Percentiles rank a stretch among this genome's conserved stretches.
These are phyloP conservation scores for Drosophila nigrodunni DNA, from an alignment of 1,140 invertebrate species.

Conservation along the genomic window DNA sequence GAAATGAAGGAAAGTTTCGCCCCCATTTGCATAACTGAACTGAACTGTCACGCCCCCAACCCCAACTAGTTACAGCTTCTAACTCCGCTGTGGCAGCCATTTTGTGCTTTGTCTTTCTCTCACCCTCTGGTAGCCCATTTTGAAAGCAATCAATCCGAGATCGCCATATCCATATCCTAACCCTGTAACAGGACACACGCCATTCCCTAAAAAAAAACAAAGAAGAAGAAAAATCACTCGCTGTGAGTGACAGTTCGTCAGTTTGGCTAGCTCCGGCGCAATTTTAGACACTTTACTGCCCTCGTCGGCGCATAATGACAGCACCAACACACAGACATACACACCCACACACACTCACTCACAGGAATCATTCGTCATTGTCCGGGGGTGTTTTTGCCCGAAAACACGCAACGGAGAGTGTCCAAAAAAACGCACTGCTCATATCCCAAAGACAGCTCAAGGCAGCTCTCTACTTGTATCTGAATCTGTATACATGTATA, in stretches of 20 bases:
- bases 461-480: constrained; percentile 54
- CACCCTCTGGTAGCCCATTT: constrained; percentile 46
- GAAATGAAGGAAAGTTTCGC: constrained; percentile 49
- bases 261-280: constrained; percentile 43
- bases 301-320: constrained; percentile 71
- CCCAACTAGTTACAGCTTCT: constrained; percentile 21
- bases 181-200: constrained; percentile 40
- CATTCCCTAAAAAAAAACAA: constrained; percentile 47
- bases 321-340: constrained; percentile 15
- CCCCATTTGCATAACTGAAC: constrained; percentile 38
- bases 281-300: constrained; percentile 74
- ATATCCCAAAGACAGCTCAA: constrained; percentile 70
- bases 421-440: constrained; percentile 67
- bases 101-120: constrained; percentile 13
- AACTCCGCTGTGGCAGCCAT: constrained; percentile 36
- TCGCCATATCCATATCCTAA: constrained; percentile 3
- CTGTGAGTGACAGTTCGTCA: constrained; percentile 78
- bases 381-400: constrained; percentile 65
- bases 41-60: neutral
- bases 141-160: constrained; percentile 75
- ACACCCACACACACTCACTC: constrained; percentile 11
- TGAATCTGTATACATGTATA: constrained; percentile 19
- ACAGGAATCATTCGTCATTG: constrained; percentile 72
- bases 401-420: constrained; percentile 61
- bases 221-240: constrained; percentile 44